Percentiles rank a stretch among this genome's conserved stretches.
Evolutionary conservation across 2,797 vertebrate species (phyloP).

Genomic region (Argya squamiceps): DNA sequence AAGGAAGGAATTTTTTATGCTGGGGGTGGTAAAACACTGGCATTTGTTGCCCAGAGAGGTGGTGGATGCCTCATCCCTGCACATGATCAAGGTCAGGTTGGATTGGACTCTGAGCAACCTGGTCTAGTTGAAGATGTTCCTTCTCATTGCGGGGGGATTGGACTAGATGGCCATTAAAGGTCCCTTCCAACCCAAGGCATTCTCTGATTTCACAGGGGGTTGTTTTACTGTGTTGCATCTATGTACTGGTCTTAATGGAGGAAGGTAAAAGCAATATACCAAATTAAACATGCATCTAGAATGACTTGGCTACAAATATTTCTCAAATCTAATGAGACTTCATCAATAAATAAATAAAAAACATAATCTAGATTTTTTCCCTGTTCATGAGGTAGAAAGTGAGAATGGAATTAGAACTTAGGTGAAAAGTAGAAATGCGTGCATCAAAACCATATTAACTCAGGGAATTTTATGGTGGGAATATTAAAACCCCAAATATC

Average conservation of each 20-base stretch:
- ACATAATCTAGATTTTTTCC: background rate
- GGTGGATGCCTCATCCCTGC: background rate
- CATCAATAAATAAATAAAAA: background rate
- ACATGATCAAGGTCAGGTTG: background rate
- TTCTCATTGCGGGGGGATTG: rapidly evolving
- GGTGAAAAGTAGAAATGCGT: background rate
- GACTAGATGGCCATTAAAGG: background rate
- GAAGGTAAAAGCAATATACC: background rate
- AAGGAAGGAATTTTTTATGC: background rate
- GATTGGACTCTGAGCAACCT: background rate
- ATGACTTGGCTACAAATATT: background rate
- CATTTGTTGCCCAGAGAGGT: background rate
- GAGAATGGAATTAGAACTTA: background rate
- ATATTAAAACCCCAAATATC: background rate
- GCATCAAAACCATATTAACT: background rate
- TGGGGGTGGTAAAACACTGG: background rate
- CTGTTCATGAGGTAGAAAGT: background rate
- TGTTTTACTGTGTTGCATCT: background rate
- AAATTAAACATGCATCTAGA: background rate
- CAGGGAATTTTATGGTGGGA: background rate
- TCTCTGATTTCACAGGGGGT: background rate
- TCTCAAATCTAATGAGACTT: background rate
- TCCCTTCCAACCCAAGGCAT: background rate
- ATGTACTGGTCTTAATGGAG: background rate
- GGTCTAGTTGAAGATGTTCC: background rate